These are phyloP conservation scores for Drosophila eohydei DNA, from an alignment of 2,888 invertebrate species.

Conservation along the genomic window DNA sequence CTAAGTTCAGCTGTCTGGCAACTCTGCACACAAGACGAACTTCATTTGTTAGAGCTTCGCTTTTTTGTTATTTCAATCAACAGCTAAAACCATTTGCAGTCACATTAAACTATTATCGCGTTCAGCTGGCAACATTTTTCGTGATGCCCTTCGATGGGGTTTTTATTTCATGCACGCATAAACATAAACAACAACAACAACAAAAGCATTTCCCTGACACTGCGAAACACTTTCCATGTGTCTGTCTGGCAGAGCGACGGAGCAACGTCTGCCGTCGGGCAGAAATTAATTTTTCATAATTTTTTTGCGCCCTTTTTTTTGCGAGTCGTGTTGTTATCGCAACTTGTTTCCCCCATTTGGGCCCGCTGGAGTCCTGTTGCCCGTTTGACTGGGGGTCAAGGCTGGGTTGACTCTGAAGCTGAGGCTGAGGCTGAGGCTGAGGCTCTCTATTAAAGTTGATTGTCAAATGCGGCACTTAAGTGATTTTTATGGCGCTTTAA, in stretches of 20 bases:
- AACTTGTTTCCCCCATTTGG: constrained; percentile 64
- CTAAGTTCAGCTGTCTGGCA: neutral
- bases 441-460: constrained; percentile 75
- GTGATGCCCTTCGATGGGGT: constrained; percentile 29
- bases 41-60: neutral
- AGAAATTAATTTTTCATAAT: constrained; percentile 81
- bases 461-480: constrained; percentile 78
- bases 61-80: constrained; percentile 22
- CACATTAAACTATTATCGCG: constrained; percentile 44
- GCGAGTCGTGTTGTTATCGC: constrained; percentile 64
- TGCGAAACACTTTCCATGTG: constrained; percentile 65
- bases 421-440: neutral
- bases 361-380: constrained; percentile 45
- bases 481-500: constrained; percentile 78
- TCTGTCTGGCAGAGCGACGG: constrained; percentile 46
- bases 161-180: constrained; percentile 59
- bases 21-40: neutral
- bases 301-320: constrained; percentile 75
- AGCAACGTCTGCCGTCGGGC: constrained; percentile 68
- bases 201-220: constrained; percentile 57
- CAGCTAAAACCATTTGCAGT: constrained; percentile 14
- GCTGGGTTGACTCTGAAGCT: constrained; percentile 50
- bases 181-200: constrained; percentile 39
- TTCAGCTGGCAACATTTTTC: constrained; percentile 53
- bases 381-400: constrained; percentile 61